Conservation (phyloP, 2,113 vertebrate genomes). For the Butorides virescens region DNA sequence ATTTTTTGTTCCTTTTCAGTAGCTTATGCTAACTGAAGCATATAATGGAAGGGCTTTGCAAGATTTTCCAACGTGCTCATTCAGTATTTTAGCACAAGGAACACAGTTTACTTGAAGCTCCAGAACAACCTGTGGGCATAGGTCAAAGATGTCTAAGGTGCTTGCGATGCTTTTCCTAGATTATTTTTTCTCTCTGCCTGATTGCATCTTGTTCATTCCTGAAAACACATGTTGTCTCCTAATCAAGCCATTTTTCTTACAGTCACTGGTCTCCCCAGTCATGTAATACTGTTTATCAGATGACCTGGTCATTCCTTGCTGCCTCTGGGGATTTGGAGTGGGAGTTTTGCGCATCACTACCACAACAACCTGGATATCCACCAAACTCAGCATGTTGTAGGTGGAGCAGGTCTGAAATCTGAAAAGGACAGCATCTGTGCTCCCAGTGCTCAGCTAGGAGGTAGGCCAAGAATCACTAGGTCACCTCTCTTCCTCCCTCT, state of each 20-base stretch:
- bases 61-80: neutral
- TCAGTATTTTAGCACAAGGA: neutral
- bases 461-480: neutral
- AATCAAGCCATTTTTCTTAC: neutral
- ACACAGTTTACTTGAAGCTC: neutral
- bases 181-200: neutral
- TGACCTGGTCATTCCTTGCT: neutral
- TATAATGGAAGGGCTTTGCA: neutral
- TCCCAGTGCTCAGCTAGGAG: neutral
- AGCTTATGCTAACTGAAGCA: neutral
- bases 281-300: neutral
- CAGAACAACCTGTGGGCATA: neutral
- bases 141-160: neutral
- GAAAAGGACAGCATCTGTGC: neutral
- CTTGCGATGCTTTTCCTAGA: neutral
- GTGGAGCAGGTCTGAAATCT: neutral
- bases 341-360: neutral
- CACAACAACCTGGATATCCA: neutral
- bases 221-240: neutral
- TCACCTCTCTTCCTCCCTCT: neutral
- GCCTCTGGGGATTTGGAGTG: neutral
- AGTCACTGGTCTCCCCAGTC: neutral
- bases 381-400: neutral
- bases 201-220: neutral
- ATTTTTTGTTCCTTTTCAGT: neutral